Evolutionary conservation across 1,140 invertebrate species (phyloP).

Genomic region (Teleogryllus occipitalis): DNA sequence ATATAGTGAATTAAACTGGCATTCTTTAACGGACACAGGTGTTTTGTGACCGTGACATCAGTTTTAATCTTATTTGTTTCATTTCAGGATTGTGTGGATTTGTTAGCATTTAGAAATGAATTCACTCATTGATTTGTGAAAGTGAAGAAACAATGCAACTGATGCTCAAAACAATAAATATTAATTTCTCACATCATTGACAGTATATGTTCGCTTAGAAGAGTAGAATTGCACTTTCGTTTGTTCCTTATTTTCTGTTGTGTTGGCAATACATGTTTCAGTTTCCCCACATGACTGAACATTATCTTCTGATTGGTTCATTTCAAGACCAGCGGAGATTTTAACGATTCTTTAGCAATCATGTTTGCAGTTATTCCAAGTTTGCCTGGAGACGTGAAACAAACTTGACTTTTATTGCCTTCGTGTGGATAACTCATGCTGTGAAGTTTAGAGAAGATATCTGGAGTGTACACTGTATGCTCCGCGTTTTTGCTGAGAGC

Average conservation of each 20-base stretch:
- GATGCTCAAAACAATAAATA: too few species aligned
- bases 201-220: too few species aligned
- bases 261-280: neutral
- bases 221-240: neutral
- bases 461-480: neutral
- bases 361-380: neutral
- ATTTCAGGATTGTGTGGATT: too few species aligned
- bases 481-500: neutral
- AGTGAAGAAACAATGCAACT: too few species aligned
- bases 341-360: conserved; percentile 8
- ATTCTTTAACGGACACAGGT: too few species aligned
- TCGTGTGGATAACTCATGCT: neutral
- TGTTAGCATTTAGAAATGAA: too few species aligned
- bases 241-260: neutral
- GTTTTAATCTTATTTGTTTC: too few species aligned
- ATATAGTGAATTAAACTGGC: too few species aligned
- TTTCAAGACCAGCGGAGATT: conserved; percentile 16
- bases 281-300: neutral
- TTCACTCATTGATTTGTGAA: too few species aligned
- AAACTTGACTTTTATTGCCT: conserved; percentile 1
- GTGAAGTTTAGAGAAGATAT: neutral
- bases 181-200: too few species aligned
- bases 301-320: neutral
- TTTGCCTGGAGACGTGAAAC: neutral
- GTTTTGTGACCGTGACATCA: too few species aligned